Conservation (phyloP, 92 coral and sea anemone genomes). For the Paragorgia papillata region DNA sequence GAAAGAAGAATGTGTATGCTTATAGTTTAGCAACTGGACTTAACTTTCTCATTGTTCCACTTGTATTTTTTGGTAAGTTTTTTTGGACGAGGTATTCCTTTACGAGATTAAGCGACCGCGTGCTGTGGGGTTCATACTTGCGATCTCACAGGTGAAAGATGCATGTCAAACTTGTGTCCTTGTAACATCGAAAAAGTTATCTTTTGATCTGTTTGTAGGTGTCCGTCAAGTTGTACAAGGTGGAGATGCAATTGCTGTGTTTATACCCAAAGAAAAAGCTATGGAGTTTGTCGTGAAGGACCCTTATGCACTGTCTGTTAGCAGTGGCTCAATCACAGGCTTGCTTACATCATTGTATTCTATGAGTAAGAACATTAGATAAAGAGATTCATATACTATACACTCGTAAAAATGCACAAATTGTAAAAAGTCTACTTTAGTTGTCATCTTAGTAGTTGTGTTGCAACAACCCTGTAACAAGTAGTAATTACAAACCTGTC, state of each 20-base stretch:
- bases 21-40: slow-evolving; percentile 51
- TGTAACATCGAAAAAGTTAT: too few relatives aligned
- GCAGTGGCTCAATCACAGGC: slow-evolving; percentile 41
- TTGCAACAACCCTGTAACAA: too few relatives aligned
- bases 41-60: slow-evolving; percentile 39
- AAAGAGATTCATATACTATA: too few relatives aligned
- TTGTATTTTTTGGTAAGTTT: slow-evolving; percentile 46
- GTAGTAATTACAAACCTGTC: too few relatives aligned
- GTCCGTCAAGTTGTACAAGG: slow-evolving; percentile 32
- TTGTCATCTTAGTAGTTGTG: too few relatives aligned
- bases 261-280: slow-evolving; percentile 17
- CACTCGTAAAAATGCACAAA: too few relatives aligned
- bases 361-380: slow-evolving; percentile 4
- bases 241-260: slow-evolving; percentile 34
- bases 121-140: too few relatives aligned
- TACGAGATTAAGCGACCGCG: too few relatives aligned
- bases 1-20: slow-evolving; percentile 39
- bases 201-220: not conserved
- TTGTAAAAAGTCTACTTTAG: too few relatives aligned
- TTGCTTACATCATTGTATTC: slow-evolving; percentile 35
- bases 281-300: slow-evolving; percentile 9
- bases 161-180: too few relatives aligned
- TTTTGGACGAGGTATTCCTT: too few relatives aligned
- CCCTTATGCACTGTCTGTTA: slow-evolving; percentile 27
- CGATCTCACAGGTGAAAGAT: too few relatives aligned